These are phyloP conservation scores for Malachius bipustulatus DNA, from an alignment of 2,888 invertebrate genomes.

Conservation along the genomic window DNA sequence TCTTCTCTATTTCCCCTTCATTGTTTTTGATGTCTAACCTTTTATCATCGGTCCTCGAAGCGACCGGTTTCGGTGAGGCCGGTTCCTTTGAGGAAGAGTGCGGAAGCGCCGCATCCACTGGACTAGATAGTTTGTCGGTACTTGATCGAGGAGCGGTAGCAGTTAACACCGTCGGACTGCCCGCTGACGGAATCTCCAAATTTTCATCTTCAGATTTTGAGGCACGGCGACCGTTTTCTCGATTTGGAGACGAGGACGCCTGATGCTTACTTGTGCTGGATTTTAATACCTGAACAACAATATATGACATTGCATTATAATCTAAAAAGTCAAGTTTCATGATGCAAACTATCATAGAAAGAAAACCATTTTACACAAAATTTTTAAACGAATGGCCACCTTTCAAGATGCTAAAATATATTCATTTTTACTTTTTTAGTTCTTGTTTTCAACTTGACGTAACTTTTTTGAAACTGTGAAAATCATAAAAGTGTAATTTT, in stretches of 20 bases:
- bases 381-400: slow-evolving; percentile 3
- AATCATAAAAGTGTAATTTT: too few relatives aligned
- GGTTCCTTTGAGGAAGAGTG: slow-evolving; percentile 31
- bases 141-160: slow-evolving; percentile 34
- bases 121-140: slow-evolving; percentile 29
- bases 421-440: too few relatives aligned
- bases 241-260: slow-evolving; percentile 36
- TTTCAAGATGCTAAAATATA: too few relatives aligned
- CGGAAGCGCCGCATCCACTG: slow-evolving; percentile 32
- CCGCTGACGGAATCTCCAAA: slow-evolving; percentile 29
- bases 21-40: slow-evolving; percentile 16
- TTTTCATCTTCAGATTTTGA: slow-evolving; percentile 35
- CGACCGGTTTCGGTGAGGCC: slow-evolving; percentile 30
- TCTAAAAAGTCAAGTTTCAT: too few relatives aligned
- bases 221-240: slow-evolving; percentile 41
- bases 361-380: slow-evolving; percentile 16
- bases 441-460: too few relatives aligned
- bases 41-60: slow-evolving; percentile 31
- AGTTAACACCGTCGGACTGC: slow-evolving; percentile 32
- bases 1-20: slow-evolving; percentile 15
- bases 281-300: slow-evolving; percentile 29
- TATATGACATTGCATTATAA: slow-evolving; percentile 27
- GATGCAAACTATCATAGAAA: slow-evolving; percentile 26
- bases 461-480: too few relatives aligned
- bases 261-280: slow-evolving; percentile 27